Evolutionary conservation across 2,797 vertebrate genomes (phyloP), one percentile per base, ranked within the genome.

Genomic region (Neomorphus geoffroyi): DNA sequence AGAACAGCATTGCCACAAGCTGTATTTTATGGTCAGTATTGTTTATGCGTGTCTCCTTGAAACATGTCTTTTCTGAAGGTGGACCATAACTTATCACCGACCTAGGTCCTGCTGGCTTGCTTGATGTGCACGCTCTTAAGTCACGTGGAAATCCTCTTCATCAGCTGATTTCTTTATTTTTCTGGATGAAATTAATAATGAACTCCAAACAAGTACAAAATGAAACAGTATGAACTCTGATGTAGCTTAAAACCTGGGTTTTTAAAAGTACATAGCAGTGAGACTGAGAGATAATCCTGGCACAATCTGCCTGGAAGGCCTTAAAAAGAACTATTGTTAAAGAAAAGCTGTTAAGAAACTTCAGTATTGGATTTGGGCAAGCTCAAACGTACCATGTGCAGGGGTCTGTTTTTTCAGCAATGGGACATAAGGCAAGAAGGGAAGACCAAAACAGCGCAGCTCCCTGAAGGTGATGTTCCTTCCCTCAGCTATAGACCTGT

Each of bases 401-500:
- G 19, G 32, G 51, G 15, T 75, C 32, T n/a, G 14, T 41, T 72
- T 80, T 61, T 74, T 75, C 43, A 60, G 21, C 7, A 2, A 18
- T 37, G n/a, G 15, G 71, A 18, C 2, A 3, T 41, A 82, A 54
- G 37, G 35, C 82, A 67, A 7, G 9, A 74, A 19, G 41, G 28
- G 27, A 69, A 56, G 74, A 90, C 77, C 43, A 48, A 94, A 96
- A 93, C 95, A 96, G 85, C 24, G 13, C 54, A 19, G 30, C 54
- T 72, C 19, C 39, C 61, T 88, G 82, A 93, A 94, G 82, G 70
- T 86, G 72, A 56, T 93, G 85, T 94, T 91, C 77, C 75, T 86
- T 78, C 57, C 50, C 62, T 72, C 51, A 39, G 41, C 46, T 58
- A 10, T 27, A 61, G 65, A 17, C 24, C 53, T 64, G 33, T 73